Percentiles rank a stretch among this genome's conserved stretches.
phyloP scores from a whole-genome alignment of 1,140 invertebrate genomes.

The Drosophila ohnishii region DNA sequence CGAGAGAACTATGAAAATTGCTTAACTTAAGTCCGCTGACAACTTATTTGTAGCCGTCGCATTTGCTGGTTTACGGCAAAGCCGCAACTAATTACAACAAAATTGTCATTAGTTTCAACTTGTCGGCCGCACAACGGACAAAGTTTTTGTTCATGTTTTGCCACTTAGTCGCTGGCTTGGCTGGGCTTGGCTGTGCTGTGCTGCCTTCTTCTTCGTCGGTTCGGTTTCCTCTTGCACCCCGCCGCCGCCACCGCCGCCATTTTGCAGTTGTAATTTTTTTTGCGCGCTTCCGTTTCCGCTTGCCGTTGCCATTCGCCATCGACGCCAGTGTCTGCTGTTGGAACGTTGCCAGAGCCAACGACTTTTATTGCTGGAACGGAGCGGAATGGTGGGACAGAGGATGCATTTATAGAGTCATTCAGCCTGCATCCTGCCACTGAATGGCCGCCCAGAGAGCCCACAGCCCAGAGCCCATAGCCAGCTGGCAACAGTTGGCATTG shows the following conservation, averaged over 20 bases:
- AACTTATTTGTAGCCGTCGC: slow-evolving; percentile 73
- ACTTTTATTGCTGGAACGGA: slow-evolving; percentile 56
- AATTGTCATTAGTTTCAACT: slow-evolving; percentile 81
- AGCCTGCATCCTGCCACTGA: slow-evolving; percentile 72
- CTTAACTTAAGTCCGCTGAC: slow-evolving; percentile 78
- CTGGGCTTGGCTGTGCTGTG: slow-evolving; percentile 4
- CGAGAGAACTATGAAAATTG: slow-evolving; percentile 77
- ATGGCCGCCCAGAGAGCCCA: slow-evolving; percentile 27
- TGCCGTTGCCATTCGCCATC: slow-evolving; percentile 41
- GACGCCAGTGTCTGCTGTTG: slow-evolving; percentile 38
- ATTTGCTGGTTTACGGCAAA: slow-evolving; percentile 62
- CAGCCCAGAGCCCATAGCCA: slow-evolving; percentile 1
- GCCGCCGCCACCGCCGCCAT: slow-evolving; percentile 19
- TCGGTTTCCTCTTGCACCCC: not conserved
- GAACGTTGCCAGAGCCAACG: slow-evolving; percentile 66
- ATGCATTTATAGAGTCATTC: slow-evolving; percentile 76
- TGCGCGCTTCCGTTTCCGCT: slow-evolving; percentile 72
- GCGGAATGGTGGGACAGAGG: slow-evolving; percentile 3
- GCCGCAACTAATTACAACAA: slow-evolving; percentile 80
- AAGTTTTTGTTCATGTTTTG: slow-evolving; percentile 80
- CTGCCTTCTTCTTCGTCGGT: slow-evolving; percentile 13
- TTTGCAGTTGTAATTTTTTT: slow-evolving; percentile 62
- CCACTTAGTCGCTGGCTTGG: slow-evolving; percentile 63
- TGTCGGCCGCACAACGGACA: slow-evolving; percentile 74
- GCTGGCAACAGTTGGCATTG: slow-evolving; percentile 77